Base-by-base conservation (phyloP, 2,888 invertebrate species). In the Catocala fraxini region DNA sequence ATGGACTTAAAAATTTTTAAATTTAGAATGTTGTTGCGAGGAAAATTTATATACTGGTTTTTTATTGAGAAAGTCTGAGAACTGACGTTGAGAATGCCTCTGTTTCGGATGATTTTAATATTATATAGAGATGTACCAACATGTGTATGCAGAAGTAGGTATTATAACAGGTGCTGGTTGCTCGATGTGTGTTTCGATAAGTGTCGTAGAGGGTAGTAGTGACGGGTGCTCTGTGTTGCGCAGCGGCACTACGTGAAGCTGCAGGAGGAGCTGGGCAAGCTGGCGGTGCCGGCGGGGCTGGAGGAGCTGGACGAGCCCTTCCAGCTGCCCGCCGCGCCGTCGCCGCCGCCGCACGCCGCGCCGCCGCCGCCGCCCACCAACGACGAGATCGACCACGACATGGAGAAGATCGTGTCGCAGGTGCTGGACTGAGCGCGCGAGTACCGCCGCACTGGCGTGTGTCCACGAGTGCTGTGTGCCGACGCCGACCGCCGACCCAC, bases 171-270 rank as follows among this genome's bases (percentile, higher is more conserved):
- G n/a, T n/a, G n/a, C n/a, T n/a, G n/a, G n/a, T n/a, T n/a, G n/a
- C n/a, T n/a, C n/a, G n/a, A n/a, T n/a, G n/a, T n/a, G n/a, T n/a
- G n/a, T n/a, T n/a, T n/a, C n/a, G n/a, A n/a, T n/a, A n/a, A n/a
- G n/a, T n/a, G n/a, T n/a, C n/a, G 35, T 39, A 9, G 6, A 39
- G 11, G 5, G 11, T 43, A 6, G 0, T 52, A 9, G 34, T 7
- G 3, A 25, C 1, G 25, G 0, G 25, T 25, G 25, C 3, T 25
- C 3, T 4, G 25, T 4, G 25, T 25, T 25, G 3, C 25, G 7
- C 95, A 98, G 96, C 96, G 97, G 60, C 97, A 98, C 88, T 97
- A 97, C 88, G 96, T 96, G 74, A 97, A 97, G 84, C 93, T 99
- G 70, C 96, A 97, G 79, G 98, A 98, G 88, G 98, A 98, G 91